Percentiles rank a stretch among this genome's conserved stretches.
These are phyloP conservation scores for Pachyramphus minor DNA, from an alignment of 2,113 vertebrate genomes.

Conservation along the genomic window DNA sequence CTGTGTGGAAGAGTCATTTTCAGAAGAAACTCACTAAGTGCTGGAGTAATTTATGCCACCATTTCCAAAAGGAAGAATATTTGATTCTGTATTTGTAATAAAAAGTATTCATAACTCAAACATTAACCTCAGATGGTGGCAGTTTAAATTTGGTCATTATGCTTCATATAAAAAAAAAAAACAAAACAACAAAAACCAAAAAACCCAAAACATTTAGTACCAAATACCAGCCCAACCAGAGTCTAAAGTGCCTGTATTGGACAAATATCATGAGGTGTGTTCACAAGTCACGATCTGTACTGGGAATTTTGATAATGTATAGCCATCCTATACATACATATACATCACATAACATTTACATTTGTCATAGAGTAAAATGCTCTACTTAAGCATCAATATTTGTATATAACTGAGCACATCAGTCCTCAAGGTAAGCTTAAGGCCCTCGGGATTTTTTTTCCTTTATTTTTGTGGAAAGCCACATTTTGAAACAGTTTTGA, in stretches of 20 bases:
- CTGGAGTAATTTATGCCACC: background rate
- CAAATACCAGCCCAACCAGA: background rate
- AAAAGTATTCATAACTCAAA: background rate
- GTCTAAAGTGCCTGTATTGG: background rate
- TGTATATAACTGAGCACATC: background rate
- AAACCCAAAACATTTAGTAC: background rate
- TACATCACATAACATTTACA: background rate
- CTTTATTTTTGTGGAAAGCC: background rate
- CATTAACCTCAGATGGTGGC: background rate
- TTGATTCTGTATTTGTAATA: background rate
- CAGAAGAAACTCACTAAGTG: background rate
- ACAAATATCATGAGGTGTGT: background rate
- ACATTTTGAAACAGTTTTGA: slow-evolving; percentile 24
- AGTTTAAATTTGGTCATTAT: background rate
- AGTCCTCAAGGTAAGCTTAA: background rate
- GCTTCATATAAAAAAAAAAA: background rate
- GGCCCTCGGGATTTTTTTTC: background rate
- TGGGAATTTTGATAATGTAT: background rate
- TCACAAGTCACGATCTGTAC: background rate
- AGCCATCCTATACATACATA: background rate
- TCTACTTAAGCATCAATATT: background rate
- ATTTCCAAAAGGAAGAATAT: background rate
- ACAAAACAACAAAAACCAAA: background rate
- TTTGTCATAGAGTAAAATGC: background rate
- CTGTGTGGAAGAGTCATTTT: background rate